Base-by-base conservation (phyloP, 2,888 invertebrate genomes). In the Synergus umbraculus region DNA sequence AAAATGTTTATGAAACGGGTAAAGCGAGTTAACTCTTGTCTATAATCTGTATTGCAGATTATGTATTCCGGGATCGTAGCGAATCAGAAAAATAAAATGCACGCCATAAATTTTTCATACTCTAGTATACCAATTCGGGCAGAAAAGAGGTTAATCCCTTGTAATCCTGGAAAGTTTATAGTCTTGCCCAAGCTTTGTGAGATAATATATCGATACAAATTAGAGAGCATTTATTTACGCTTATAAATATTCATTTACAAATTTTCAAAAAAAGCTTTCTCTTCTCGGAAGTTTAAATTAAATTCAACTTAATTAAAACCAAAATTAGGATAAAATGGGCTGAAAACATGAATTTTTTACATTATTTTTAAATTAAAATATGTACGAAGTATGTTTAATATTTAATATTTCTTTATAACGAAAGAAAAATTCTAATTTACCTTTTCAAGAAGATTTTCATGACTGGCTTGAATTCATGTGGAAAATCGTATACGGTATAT, bases 131-230 rank as follows among this genome's bases (percentile, higher is more conserved):
- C 54, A 73, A 54, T 54, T 54, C 37, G 37, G 37, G 29, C 54
- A 54, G 73, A 41, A 54, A 54, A 54, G 37, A 54, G 54, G 73
- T 49, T 73, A 54, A 73, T 54, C 29, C 73, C 41, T 37, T 54
- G 73, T 73, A 54, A 73, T 73, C 73, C 73, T 41, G 49, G n/a
- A 73, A 54, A 73, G 29, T 73, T 73, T 73, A 73, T 73, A 73
- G 73, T 73, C 37, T n/a, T 73, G 37, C 54, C 29, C n/a, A 37
- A 13, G 49, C 29, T 73, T 37, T 37, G 37, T 41, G 49, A 73
- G 54, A 5, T 37, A 49, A 49, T 54, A 54, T 37, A 29, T 46
- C 73, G 37, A 73, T 73, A n/a, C 13, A 9, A 29, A 41, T 49
- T 54, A 10, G n/a, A 73, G 10, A 37, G 29, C 9, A 41, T 69